Evolutionary conservation across 2,888 invertebrate genomes (phyloP), one percentile per base, ranked within the genome.

Genomic region (Endomychus coccineus): DNA sequence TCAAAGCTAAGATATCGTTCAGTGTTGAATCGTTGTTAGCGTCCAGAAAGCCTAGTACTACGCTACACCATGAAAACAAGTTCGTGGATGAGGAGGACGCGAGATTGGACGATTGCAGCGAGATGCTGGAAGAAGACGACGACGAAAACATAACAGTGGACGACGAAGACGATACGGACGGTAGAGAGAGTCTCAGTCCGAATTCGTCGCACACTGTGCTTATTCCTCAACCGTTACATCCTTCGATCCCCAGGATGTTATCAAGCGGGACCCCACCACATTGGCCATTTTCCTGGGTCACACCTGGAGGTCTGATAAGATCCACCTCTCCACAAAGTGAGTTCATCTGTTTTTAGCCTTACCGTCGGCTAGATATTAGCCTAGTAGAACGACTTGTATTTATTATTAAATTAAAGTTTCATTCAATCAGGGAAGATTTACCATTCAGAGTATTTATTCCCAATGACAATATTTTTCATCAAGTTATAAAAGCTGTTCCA

Each of bases 1-100:
- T 73, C 54, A 77, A 75, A 58, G 71, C 78, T 49, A 78, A 80
- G 51, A 81, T 82, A 56, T 80, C 80, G 42, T 82, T 82, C 62
- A 82, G 81, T 66, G 81, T 82, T 29, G 82, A 82, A 62, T 73
- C 81, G 0, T 57, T 82, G 13, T 59, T 82, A 19, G 67, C 48
- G 58, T 39, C 44, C 5, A 40, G 34, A 35, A 50, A 44, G 35
- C 42, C 41, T 5, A 25, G 34, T 9, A n/a, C n/a, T n/a, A 37
- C 41, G 16, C 48, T 49, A 11, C 51, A 56, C 19, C 51, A 52
- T 17, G 42, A 40, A 15, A 55, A 51, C 33, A 52, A 54, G 42
- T 42, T 36, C 45, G 44, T 46, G 23, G 38, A 42, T 11, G 32
- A 47, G 21, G 55, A 52, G 33, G 58, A 55, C 25, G 54, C 50